Percentiles rank a stretch among this genome's conserved stretches.
These are phyloP conservation scores for Microplitis mediator DNA, from an alignment of 1,140 invertebrate genomes.

Conservation along the genomic window DNA sequence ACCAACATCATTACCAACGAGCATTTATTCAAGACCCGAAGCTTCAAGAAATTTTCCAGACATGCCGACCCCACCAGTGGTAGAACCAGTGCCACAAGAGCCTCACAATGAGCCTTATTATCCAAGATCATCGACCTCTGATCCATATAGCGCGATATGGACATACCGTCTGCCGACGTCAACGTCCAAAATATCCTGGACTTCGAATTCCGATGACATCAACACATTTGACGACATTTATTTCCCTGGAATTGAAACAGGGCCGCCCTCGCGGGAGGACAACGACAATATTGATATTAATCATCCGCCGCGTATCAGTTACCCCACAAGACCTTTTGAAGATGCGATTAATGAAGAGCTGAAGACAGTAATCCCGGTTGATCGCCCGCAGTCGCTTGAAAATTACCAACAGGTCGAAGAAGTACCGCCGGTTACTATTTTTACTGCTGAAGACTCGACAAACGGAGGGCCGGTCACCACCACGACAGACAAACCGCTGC, in stretches of 20 bases:
- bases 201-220: conserved; percentile 10
- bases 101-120: conserved; percentile 21
- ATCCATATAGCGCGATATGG: conserved; percentile 1
- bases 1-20: not conserved
- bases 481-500: conserved; percentile 33
- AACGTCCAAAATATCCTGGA: conserved; percentile 11
- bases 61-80: not conserved
- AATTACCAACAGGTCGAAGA: conserved; percentile 38
- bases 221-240: conserved; percentile 8
- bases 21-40: not conserved
- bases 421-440: not conserved
- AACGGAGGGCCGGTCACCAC: not conserved
- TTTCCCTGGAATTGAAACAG: conserved; percentile 6
- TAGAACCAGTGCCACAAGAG: not conserved
- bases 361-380: no score
- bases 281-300: no score
- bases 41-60: conserved; percentile 13
- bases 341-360: no score
- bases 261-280: not conserved
- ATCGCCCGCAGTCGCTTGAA: conserved; percentile 35
- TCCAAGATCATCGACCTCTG: conserved; percentile 15
- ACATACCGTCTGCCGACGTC: not conserved
- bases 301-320: no score
- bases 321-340: no score
- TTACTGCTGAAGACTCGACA: not conserved